phyloP scores from a whole-genome alignment of 2,888 invertebrate species.

The Metallyticus violacea region DNA sequence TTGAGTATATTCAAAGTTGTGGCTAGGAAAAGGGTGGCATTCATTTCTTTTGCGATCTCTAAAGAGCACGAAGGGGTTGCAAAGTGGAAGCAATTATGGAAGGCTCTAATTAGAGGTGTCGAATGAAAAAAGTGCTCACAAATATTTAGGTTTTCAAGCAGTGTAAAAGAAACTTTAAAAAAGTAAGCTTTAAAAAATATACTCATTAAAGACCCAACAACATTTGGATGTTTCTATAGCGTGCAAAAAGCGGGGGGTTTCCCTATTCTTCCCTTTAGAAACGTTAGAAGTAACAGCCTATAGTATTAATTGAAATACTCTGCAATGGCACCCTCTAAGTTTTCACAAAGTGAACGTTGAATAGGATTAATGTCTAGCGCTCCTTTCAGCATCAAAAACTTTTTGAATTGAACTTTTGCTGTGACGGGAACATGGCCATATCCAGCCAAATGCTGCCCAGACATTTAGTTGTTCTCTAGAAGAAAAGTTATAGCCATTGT shows the following conservation, averaged over 20 bases:
- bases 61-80: neutral
- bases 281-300: neutral
- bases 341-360: neutral
- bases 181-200: neutral
- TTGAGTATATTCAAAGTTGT: neutral
- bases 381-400: neutral
- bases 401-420: neutral
- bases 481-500: neutral
- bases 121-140: neutral
- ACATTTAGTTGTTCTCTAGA: neutral
- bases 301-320: neutral
- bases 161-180: neutral
- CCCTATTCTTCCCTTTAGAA: neutral
- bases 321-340: neutral
- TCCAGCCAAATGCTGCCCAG: neutral
- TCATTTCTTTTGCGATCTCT: neutral
- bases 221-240: neutral
- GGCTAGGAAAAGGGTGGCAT: neutral
- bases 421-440: too few species aligned
- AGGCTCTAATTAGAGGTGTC: neutral
- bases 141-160: neutral
- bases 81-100: neutral
- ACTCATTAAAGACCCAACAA: neutral
- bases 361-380: neutral
- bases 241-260: neutral